These are phyloP conservation scores for Rhinoraja longicauda DNA, from an alignment of 2,797 vertebrate genomes.

Conservation along the genomic window DNA sequence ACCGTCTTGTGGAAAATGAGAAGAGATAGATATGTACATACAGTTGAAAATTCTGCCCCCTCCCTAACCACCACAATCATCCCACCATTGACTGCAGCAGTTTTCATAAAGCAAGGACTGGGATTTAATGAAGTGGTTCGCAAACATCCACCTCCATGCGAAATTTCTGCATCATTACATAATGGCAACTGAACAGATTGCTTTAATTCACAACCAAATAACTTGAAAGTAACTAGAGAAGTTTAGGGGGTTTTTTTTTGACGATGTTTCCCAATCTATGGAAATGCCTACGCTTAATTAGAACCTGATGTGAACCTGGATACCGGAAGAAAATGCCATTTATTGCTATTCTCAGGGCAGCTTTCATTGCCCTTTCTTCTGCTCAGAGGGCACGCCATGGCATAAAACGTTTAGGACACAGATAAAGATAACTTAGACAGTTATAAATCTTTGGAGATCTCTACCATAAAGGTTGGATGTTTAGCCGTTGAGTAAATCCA, in stretches of 20 bases:
- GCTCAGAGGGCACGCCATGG: too few species aligned
- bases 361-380: background rate
- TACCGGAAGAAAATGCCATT: background rate
- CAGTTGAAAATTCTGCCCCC: background rate
- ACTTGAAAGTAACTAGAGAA: conserved; percentile 7
- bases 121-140: background rate
- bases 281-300: background rate
- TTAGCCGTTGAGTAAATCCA: too few species aligned
- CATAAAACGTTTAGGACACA: too few species aligned
- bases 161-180: background rate
- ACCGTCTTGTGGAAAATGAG: too few species aligned
- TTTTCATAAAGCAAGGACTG: background rate
- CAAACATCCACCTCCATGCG: background rate
- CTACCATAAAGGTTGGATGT: too few species aligned
- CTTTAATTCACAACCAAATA: background rate
- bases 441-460: too few species aligned
- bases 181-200: background rate
- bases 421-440: too few species aligned
- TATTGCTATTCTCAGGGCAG: background rate
- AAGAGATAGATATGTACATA: too few species aligned
- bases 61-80: too few species aligned
- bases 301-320: background rate
- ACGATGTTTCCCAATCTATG: background rate
- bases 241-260: background rate
- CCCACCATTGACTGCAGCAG: background rate